These are phyloP conservation scores for Lepidurus couesii DNA, from an alignment of 1,140 invertebrate species.

Conservation along the genomic window DNA sequence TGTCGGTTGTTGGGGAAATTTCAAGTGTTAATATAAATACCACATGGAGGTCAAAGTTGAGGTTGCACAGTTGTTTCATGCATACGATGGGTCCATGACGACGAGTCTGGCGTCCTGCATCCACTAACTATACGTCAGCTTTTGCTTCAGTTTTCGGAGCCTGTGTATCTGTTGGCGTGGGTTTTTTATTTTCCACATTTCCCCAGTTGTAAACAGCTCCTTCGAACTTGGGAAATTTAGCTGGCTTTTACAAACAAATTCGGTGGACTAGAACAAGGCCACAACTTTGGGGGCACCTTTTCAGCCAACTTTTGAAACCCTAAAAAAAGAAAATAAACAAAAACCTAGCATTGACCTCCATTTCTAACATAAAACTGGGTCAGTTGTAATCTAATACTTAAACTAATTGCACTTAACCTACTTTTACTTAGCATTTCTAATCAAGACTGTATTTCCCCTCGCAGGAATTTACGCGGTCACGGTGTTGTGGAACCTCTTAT, in stretches of 20 bases:
- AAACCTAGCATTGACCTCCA: neutral
- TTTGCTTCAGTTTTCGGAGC: neutral
- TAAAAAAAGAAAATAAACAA: neutral
- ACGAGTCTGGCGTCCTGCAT: conserved; percentile 4
- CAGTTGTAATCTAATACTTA: neutral
- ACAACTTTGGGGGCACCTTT: neutral
- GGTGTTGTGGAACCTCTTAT: no score
- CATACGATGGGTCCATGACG: neutral
- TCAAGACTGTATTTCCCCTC: neutral
- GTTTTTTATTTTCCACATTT: neutral
- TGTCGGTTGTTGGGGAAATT: neutral
- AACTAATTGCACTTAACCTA: neutral
- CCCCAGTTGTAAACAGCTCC: neutral
- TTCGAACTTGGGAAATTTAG: neutral
- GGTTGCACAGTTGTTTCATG: neutral
- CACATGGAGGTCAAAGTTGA: conserved; percentile 12
- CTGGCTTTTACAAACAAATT: neutral
- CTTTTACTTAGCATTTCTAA: neutral
- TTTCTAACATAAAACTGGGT: neutral
- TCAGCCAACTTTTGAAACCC: neutral
- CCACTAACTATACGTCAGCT: conserved; percentile 7
- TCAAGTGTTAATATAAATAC: conserved; percentile 20
- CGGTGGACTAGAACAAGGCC: neutral
- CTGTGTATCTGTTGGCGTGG: neutral
- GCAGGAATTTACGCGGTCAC: neutral